These are phyloP conservation scores for Drosophila lowei DNA, from an alignment of 1,140 invertebrate genomes.

Conservation along the genomic window DNA sequence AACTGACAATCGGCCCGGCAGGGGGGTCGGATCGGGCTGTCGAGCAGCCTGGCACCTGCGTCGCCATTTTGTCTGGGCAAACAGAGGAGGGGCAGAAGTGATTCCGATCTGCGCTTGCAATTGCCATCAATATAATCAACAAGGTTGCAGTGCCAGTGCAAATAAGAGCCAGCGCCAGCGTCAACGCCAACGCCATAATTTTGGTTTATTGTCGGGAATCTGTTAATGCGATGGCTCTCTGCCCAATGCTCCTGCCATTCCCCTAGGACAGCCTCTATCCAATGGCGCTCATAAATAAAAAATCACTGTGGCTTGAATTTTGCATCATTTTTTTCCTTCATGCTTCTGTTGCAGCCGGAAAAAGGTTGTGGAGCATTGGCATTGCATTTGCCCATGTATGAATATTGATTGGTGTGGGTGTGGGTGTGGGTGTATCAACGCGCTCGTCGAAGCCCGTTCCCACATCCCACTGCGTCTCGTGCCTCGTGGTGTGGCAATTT, in stretches of 20 bases:
- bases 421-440: slow-evolving; percentile 23
- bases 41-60: slow-evolving; percentile 38
- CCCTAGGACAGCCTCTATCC: slow-evolving; percentile 18
- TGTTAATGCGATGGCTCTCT: slow-evolving; percentile 72
- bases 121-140: slow-evolving; percentile 78
- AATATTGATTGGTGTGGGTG: slow-evolving; percentile 8
- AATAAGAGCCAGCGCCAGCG: slow-evolving; percentile 61
- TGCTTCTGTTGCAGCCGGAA: slow-evolving; percentile 40
- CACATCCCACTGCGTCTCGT: neutral
- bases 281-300: slow-evolving; percentile 74
- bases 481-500: slow-evolving; percentile 51
- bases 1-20: slow-evolving; percentile 33
- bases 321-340: slow-evolving; percentile 56
- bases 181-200: slow-evolving; percentile 59
- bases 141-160: slow-evolving; percentile 54
- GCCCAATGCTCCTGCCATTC: neutral
- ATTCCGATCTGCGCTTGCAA: slow-evolving; percentile 46
- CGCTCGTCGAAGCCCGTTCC: neutral
- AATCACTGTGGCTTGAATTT: slow-evolving; percentile 78
- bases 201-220: slow-evolving; percentile 73
- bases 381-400: slow-evolving; percentile 52
- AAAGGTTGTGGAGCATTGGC: slow-evolving; percentile 57
- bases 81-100: slow-evolving; percentile 3
- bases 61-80: slow-evolving; percentile 50
- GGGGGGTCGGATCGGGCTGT: neutral